Conservation (phyloP, 2,888 invertebrate species). For the Drosophila monieri region DNA sequence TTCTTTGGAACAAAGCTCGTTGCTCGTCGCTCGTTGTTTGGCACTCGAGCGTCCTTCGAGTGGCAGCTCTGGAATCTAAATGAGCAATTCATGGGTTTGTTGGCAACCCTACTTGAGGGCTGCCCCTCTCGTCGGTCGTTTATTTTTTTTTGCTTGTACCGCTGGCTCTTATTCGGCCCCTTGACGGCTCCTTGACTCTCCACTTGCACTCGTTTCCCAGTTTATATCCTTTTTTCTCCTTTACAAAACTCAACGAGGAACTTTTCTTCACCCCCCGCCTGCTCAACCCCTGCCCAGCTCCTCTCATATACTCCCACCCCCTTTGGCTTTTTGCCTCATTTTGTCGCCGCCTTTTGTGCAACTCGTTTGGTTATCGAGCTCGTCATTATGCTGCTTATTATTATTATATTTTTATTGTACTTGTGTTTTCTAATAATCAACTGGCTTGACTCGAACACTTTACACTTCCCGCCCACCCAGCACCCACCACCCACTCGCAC, state of each 20-base stretch:
- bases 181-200: constrained; percentile 13
- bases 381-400: constrained; percentile 60
- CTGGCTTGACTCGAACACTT: constrained; percentile 57
- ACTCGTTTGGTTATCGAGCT: constrained; percentile 49
- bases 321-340: constrained; percentile 18
- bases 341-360: constrained; percentile 35
- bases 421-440: constrained; percentile 73
- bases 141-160: not conserved
- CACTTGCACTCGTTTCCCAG: constrained; percentile 53
- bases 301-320: not conserved
- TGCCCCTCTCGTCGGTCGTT: constrained; percentile 15
- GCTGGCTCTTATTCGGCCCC: constrained; percentile 5
- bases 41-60: constrained; percentile 56
- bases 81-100: constrained; percentile 76
- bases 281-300: not conserved
- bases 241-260: constrained; percentile 11
- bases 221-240: constrained; percentile 18
- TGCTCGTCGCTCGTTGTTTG: constrained; percentile 40
- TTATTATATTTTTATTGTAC: constrained; percentile 71
- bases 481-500: constrained; percentile 47
- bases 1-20: constrained; percentile 47
- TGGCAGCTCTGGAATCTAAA: constrained; percentile 69
- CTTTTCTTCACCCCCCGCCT: constrained; percentile 4
- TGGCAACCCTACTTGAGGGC: constrained; percentile 71
- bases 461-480: constrained; percentile 21